Evolutionary conservation across 2,113 vertebrate genomes (phyloP).

Genomic region (Mellivora capensis): DNA sequence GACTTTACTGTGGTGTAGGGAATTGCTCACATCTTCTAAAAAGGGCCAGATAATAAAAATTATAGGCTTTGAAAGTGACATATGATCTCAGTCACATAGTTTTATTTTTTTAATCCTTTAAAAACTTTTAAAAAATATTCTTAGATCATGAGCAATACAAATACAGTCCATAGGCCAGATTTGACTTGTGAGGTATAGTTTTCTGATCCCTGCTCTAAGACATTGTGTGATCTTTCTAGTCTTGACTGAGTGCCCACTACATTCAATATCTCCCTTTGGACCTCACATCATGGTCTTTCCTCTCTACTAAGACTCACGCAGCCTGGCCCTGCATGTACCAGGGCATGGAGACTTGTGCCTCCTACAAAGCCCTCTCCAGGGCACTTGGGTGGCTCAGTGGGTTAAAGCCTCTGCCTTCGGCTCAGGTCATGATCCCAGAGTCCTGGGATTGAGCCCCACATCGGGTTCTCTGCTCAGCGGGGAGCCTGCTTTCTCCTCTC

Average conservation of each 20-base stretch:
- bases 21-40: neutral
- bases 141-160: neutral
- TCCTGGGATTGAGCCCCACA: too few relatives aligned
- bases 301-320: too few relatives aligned
- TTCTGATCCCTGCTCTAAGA: neutral
- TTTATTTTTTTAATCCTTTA: neutral
- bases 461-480: too few relatives aligned
- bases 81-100: neutral
- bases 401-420: too few relatives aligned
- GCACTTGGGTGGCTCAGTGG: too few relatives aligned
- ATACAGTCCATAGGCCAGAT: neutral
- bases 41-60: neutral
- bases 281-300: neutral
- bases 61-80: neutral
- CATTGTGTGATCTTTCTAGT: neutral
- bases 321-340: neutral
- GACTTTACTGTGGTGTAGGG: neutral
- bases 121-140: neutral
- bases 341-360: neutral
- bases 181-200: too few relatives aligned
- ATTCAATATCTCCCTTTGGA: neutral
- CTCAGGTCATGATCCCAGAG: too few relatives aligned
- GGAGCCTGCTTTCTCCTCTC: too few relatives aligned
- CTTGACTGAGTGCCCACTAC: neutral
- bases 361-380: neutral